Base-by-base conservation (phyloP, 1,140 invertebrate genomes). In the Coptotermes formosanus region DNA sequence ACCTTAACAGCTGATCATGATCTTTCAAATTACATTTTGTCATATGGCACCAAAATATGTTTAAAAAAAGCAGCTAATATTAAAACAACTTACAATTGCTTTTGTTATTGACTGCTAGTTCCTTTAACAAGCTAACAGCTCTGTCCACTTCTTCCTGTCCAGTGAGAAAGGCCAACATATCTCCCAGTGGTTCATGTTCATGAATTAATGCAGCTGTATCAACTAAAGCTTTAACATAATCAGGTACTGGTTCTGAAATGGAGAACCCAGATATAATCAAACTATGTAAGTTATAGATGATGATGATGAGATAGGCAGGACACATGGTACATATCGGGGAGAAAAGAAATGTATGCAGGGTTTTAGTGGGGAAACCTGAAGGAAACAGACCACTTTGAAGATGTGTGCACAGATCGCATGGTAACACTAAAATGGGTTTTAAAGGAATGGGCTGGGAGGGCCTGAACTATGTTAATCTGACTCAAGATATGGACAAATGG, bases 131-230 rank as follows among this genome's bases (percentile, higher is more conserved):
- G 69, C 94, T 92, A 16, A 96, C 92, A 1, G 95, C 96, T 86
- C 94, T 90, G 86, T 97, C 94, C 2, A 98, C 97, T 91, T 99
- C 97, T 89, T 99, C 98, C 93, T 95, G 95, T 81, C 98, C 98
- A 21, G 98, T 99, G 1, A 99, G 92, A 91, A 99, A 99, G 0
- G 96, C 96, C 12, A 99, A 90, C 86, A 99, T 94, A 91, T 99
- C 98, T 1, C 98, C 98, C 11, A 93, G 91, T 21, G 94, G 93
- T 89, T 99, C 96, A 85, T 92, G 94, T 86, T 94, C 92, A 89
- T 99, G 97, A 88, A 99, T 97, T 90, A 98, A 98, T 85, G 98
- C 92, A 0, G 95, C 94, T 0, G 97, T 97, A 14, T 99, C 96
- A 0, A 99, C 95, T 25, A 96, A 94, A 8, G 94, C 95, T 89